These are phyloP conservation scores for Agriotes lineatus DNA, from an alignment of 2,888 invertebrate genomes.

Conservation along the genomic window DNA sequence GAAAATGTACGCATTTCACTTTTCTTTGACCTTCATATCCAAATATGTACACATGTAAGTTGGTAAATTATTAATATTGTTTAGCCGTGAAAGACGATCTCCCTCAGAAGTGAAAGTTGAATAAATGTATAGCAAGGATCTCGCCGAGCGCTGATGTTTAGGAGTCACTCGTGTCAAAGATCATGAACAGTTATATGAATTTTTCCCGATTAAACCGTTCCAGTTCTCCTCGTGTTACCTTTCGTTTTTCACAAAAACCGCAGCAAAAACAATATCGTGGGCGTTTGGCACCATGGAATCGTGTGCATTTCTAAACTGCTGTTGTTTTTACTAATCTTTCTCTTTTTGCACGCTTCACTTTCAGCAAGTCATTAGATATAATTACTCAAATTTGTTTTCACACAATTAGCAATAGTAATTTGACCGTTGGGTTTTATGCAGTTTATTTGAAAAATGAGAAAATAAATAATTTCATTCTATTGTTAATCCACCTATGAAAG, in stretches of 20 bases:
- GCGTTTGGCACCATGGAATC: background rate
- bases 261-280: background rate
- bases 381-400: too few species aligned
- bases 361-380: background rate
- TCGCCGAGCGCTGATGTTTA: slow-evolving; percentile 3
- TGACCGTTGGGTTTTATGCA: too few species aligned
- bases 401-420: too few species aligned
- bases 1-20: slow-evolving; percentile 14
- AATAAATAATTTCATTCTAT: too few species aligned
- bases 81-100: slow-evolving; percentile 19
- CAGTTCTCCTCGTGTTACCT: background rate
- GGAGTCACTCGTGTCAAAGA: background rate
- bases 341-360: background rate
- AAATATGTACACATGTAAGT: slow-evolving; percentile 11
- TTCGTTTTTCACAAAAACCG: slow-evolving; percentile 3
- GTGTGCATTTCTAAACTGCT: background rate
- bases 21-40: slow-evolving; percentile 11
- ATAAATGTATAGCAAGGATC: slow-evolving; percentile 18
- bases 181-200: slow-evolving; percentile 18
- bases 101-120: slow-evolving; percentile 11
- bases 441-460: too few species aligned
- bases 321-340: too few species aligned
- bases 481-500: too few species aligned
- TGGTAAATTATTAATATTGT: slow-evolving; percentile 17
- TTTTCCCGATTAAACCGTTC: slow-evolving; percentile 4